A percentile compares a stretch with the other conserved stretches of the same genome.
These are phyloP conservation scores for Chaenodraco wilsoni DNA, from an alignment of 2,797 vertebrate genomes.

Conservation along the genomic window DNA sequence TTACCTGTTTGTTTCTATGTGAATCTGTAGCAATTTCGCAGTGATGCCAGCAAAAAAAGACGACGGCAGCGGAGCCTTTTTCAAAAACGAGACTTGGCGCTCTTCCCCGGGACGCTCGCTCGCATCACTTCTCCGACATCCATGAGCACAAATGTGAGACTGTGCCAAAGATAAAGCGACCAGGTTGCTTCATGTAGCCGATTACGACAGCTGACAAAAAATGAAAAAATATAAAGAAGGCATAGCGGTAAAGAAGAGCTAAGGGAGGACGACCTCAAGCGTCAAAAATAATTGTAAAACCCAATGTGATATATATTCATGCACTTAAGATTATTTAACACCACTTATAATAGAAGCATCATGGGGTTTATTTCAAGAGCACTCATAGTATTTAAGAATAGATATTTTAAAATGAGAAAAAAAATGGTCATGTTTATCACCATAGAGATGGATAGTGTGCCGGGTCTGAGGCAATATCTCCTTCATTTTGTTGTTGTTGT, in stretches of 20 bases:
- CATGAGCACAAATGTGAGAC: conserved; percentile 84
- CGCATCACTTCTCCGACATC: conserved; percentile 69
- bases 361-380: conserved; percentile 81
- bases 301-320: conserved; percentile 81
- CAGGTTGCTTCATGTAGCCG: conserved; percentile 82
- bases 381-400: conserved; percentile 84
- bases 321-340: conserved; percentile 82
- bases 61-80: conserved; percentile 35
- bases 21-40: conserved; percentile 82
- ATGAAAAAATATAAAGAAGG: conserved; percentile 36
- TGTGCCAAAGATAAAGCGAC: conserved; percentile 83
- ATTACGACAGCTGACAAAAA: conserved; percentile 68
- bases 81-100: conserved; percentile 18
- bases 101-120: conserved; percentile 34
- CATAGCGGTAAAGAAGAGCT: conserved; percentile 55
- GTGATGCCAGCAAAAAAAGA: conserved; percentile 55
- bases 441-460: conserved; percentile 79
- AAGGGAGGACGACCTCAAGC: conserved; percentile 61
- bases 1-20: conserved; percentile 73
- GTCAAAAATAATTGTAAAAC: conserved; percentile 80
- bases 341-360: conserved; percentile 76
- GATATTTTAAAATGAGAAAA: conserved; percentile 80
- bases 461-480: conserved; percentile 84
- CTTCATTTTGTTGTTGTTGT: conserved; percentile 80
- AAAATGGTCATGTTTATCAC: conserved; percentile 80